Percentiles rank a stretch among this genome's conserved stretches.
These are phyloP conservation scores for Petrocephalus microphthalmus DNA, from an alignment of 2,113 vertebrate genomes.

Conservation along the genomic window DNA sequence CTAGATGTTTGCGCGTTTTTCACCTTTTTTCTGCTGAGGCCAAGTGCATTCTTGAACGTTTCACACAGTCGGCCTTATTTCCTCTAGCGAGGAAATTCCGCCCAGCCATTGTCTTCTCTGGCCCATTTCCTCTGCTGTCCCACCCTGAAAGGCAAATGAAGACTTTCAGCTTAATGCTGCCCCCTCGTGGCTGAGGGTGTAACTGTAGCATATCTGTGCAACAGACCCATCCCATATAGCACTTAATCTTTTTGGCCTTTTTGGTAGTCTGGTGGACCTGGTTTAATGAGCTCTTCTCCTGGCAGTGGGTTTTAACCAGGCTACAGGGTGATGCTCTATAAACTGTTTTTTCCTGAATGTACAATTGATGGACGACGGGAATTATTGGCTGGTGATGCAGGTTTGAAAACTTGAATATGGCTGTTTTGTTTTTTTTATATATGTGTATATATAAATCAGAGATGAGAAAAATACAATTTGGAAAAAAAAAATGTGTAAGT, in stretches of 20 bases:
- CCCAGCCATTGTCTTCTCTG: background rate
- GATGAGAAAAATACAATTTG: background rate
- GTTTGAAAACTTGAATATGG: conserved; percentile 54
- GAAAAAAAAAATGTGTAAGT: background rate
- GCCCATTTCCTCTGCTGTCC: background rate
- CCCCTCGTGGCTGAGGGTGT: conserved; percentile 31
- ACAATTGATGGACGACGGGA: conserved; percentile 41
- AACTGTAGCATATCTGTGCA: conserved; percentile 39
- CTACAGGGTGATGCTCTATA: conserved; percentile 52
- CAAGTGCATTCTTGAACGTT: background rate
- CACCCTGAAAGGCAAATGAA: background rate
- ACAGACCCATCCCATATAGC: conserved; percentile 52
- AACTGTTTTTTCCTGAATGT: conserved; percentile 60
- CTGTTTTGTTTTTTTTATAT: conserved; percentile 45
- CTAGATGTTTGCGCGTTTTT: background rate
- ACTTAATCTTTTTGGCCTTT: conserved; percentile 57
- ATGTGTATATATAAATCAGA: background rate
- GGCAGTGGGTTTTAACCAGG: conserved; percentile 56
- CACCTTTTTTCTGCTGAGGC: background rate
- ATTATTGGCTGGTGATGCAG: conserved; percentile 43
- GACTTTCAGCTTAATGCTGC: conserved; percentile 7
- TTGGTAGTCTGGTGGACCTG: conserved; percentile 32
- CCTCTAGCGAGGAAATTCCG: background rate
- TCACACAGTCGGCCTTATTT: background rate
- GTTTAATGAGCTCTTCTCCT: conserved; percentile 46